phyloP scores from a whole-genome alignment of 2,113 vertebrate species.

The Copsychus sechellarum region DNA sequence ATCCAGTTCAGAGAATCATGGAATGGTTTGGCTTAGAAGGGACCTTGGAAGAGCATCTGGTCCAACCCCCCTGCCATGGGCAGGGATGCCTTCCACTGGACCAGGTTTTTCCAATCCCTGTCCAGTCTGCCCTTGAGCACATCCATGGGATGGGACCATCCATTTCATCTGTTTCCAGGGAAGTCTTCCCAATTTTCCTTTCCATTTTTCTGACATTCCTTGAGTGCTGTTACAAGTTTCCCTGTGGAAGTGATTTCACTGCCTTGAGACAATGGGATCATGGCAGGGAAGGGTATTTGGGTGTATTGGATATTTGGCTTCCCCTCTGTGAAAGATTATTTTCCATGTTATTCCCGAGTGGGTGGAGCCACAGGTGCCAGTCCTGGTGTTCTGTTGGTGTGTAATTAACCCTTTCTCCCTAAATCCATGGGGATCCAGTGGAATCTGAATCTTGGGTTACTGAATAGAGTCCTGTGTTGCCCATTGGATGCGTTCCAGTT shows the following conservation, averaged over 20 bases:
- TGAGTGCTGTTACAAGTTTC: not conserved
- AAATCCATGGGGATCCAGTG: not conserved
- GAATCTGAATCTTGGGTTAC: accelerated
- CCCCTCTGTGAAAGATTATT: not conserved
- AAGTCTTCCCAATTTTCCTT: not conserved
- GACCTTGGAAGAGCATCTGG: not conserved
- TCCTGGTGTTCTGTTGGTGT: not conserved
- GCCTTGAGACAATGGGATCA: accelerated
- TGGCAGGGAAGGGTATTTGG: not conserved
- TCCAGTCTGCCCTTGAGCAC: not conserved
- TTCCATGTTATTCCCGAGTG: not conserved
- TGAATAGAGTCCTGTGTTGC: accelerated
- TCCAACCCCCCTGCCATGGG: not conserved
- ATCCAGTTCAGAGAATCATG: not conserved
- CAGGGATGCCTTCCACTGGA: not conserved
- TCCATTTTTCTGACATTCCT: not conserved
- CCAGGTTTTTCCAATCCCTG: not conserved
- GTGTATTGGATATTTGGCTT: not conserved
- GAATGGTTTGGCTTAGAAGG: not conserved
- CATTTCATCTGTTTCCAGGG: not conserved
- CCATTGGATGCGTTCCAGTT: not conserved
- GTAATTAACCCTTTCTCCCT: not conserved
- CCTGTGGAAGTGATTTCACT: not conserved
- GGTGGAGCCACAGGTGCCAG: accelerated
- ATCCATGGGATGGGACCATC: not conserved